Conservation (phyloP, 92 coral and sea anemone genomes). For the Siderastrea siderea region DNA sequence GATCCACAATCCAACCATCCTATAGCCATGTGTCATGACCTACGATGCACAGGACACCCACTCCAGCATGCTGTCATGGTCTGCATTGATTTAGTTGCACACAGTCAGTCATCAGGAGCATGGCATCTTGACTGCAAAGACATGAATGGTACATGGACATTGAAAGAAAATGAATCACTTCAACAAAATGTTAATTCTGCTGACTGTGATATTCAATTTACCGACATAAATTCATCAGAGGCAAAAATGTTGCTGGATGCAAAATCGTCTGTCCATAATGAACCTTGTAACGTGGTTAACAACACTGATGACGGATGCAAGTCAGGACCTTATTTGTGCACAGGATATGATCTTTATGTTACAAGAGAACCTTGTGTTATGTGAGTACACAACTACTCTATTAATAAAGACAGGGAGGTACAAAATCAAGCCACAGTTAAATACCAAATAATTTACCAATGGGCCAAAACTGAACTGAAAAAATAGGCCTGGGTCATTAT, state of each 20-base stretch:
- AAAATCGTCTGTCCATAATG: neutral
- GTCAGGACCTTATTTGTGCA: constrained; percentile 83
- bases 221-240: neutral
- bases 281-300: neutral
- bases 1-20: constrained; percentile 74
- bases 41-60: constrained; percentile 83
- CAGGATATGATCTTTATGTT: constrained; percentile 96
- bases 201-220: no score
- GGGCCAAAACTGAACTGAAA: no score
- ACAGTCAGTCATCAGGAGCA: constrained; percentile 88
- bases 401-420: no score
- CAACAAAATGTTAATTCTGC: neutral
- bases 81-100: constrained; percentile 91
- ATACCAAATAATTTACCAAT: no score
- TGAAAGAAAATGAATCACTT: neutral
- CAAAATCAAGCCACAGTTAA: no score
- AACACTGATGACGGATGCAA: constrained; percentile 12
- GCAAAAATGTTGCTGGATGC: neutral
- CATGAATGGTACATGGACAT: constrained; percentile 61
- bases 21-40: constrained; percentile 85
- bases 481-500: no score
- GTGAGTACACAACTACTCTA: constrained; percentile 61
- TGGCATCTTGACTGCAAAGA: constrained; percentile 77
- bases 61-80: constrained; percentile 98
- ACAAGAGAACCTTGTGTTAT: constrained; percentile 97